Evolutionary conservation across 2,797 vertebrate genomes (phyloP).

Genomic region (Schizopygopsis malacanthus): DNA sequence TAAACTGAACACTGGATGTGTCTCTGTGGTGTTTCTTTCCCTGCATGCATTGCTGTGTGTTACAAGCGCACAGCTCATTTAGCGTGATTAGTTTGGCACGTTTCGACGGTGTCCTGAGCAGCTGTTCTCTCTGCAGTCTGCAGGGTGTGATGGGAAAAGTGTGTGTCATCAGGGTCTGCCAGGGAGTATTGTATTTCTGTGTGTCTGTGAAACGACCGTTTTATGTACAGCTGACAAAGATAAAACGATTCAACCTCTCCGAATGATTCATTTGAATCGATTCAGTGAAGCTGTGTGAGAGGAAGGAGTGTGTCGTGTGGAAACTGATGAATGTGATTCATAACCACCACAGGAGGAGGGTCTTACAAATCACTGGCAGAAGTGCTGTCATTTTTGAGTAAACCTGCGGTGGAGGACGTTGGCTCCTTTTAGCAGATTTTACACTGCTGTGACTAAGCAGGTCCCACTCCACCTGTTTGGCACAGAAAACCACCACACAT

Average conservation of each 20-base stretch:
- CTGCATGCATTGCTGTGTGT: constrained; percentile 15
- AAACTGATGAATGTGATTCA: neutral
- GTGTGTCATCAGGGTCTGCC: neutral
- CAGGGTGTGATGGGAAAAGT: constrained; percentile 16
- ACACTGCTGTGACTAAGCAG: neutral
- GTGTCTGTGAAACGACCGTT: neutral
- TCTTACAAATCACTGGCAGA: constrained; percentile 8
- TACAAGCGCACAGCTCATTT: constrained; percentile 15
- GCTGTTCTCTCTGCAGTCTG: constrained; percentile 14
- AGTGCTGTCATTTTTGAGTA: neutral
- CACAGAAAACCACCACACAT: neutral
- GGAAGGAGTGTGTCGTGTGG: neutral
- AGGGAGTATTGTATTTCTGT: neutral
- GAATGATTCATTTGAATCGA: neutral
- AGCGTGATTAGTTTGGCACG: constrained; percentile 9
- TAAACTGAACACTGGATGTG: neutral
- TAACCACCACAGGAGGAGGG: constrained; percentile 12
- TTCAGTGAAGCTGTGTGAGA: neutral
- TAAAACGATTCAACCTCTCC: neutral
- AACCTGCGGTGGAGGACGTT: constrained; percentile 5
- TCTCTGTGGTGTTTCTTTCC: constrained; percentile 10
- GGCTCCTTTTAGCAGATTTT: neutral
- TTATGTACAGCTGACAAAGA: neutral
- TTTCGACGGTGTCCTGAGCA: neutral
- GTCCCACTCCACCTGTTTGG: neutral